These are phyloP conservation scores for Tachuris rubrigastra DNA, from an alignment of 2,113 vertebrate species.

Conservation along the genomic window DNA sequence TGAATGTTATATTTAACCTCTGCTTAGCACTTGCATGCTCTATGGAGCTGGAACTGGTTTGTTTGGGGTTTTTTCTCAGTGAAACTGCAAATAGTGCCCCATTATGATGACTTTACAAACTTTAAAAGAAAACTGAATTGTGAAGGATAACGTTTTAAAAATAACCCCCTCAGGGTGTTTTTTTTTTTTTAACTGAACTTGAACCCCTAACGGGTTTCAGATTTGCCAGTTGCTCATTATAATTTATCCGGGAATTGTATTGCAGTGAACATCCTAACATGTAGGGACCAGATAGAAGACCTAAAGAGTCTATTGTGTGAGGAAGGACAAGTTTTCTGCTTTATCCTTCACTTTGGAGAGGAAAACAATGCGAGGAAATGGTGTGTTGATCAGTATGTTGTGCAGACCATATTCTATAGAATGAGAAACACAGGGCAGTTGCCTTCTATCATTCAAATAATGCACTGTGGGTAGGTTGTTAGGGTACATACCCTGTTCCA, in stretches of 20 bases:
- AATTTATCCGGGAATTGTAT: conserved; percentile 60
- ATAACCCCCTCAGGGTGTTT: neutral
- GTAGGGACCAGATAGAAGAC: conserved; percentile 46
- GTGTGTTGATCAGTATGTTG: conserved; percentile 4
- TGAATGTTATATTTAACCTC: neutral
- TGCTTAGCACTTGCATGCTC: neutral
- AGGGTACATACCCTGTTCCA: neutral
- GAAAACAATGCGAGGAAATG: conserved; percentile 56
- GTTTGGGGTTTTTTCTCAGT: neutral
- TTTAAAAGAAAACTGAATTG: neutral
- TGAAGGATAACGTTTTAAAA: conserved; percentile 25
- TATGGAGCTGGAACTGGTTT: neutral
- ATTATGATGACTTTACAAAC: neutral
- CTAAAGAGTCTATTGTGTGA: conserved; percentile 18
- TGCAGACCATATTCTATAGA: neutral
- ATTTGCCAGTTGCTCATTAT: conserved; percentile 11
- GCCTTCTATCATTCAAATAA: neutral
- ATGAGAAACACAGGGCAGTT: neutral
- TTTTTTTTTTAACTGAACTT: conserved; percentile 31
- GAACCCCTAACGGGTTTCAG: neutral
- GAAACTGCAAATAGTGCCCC: neutral
- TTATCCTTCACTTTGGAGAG: conserved; percentile 28
- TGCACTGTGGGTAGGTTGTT: neutral
- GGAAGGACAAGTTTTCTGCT: conserved; percentile 35
- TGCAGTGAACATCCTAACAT: neutral